Percentiles rank a stretch among this genome's conserved stretches.
phyloP scores from a whole-genome alignment of 2,113 vertebrate species.

The Silurus meridionalis region DNA sequence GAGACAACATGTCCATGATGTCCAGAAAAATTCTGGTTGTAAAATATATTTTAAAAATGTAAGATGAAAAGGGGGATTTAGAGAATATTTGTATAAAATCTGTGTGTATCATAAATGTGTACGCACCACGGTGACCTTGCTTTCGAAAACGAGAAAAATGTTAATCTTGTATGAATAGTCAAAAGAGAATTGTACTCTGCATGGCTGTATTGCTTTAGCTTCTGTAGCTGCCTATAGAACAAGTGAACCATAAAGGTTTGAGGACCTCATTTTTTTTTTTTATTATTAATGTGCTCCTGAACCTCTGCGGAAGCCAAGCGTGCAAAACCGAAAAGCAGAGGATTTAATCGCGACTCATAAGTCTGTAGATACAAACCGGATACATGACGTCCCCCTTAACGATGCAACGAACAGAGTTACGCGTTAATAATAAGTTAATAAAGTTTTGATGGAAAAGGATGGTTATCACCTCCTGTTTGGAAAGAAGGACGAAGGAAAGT shows the following conservation, averaged over 20 bases:
- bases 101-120: background rate
- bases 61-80: background rate
- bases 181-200: background rate
- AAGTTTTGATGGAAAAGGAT: conserved; percentile 35
- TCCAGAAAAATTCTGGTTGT: background rate
- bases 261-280: background rate
- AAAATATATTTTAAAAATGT: background rate
- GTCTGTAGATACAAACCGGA: background rate
- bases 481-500: conserved; percentile 64
- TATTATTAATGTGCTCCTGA: background rate
- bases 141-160: background rate
- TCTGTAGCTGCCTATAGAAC: no score
- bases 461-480: conserved; percentile 61
- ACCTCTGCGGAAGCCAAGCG: background rate
- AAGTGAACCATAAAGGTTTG: background rate
- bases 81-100: background rate
- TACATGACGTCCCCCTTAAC: background rate
- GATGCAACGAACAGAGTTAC: background rate
- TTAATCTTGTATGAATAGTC: background rate
- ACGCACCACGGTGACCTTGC: background rate
- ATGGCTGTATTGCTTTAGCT: background rate
- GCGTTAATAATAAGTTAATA: conserved; percentile 13
- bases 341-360: background rate
- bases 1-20: background rate
- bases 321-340: background rate